Evolutionary conservation across 2,888 invertebrate genomes (phyloP), one percentile per base, ranked within the genome.

Genomic region (Thymelicus sylvestris): DNA sequence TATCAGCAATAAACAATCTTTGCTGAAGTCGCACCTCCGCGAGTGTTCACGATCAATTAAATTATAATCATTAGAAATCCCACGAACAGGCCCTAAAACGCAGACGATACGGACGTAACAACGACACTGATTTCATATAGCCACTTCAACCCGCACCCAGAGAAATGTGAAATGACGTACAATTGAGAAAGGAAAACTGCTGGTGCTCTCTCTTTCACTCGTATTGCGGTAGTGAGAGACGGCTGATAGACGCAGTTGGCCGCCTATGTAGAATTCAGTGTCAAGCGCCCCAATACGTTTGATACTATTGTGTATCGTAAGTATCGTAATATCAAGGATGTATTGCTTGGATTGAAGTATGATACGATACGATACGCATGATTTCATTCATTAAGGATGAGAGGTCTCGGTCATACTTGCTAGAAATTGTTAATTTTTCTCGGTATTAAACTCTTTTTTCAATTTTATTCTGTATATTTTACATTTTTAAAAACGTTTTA

Each of bases 121-220:
- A 79, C 85, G 79, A 86, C 86, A 91, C 93, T 91, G 92, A 87
- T 89, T 88, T 86, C 87, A 83, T 83, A 83, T 80, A 80, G 81
- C 86, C 79, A 78, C 79, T 72, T 77, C 81, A 76, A 81, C 81
- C 15, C 39, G 82, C 83, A 79, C 84, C 83, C 85, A 81, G 89
- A 91, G 93, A 93, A 93, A 93, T 91, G 91, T 87, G 85, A 84
- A 83, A 82, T 87, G 91, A 90, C 89, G 91, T 88, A 86, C 78
- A 77, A 74, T 75, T 82, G 88, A 90, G 93, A 93, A 92, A 92
- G 90, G 91, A 91, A 92, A 91, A 90, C 90, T 84, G 82, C 55
- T 73, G 79, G 73, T 79, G 75, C 73, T 73, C 74, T 91, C 92
- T 87, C 90, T 82, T 73, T 92, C 86, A 74, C 82, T 79, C 85